Conservation (phyloP, 2,797 vertebrate species). For the Enteromius viviparus region DNA sequence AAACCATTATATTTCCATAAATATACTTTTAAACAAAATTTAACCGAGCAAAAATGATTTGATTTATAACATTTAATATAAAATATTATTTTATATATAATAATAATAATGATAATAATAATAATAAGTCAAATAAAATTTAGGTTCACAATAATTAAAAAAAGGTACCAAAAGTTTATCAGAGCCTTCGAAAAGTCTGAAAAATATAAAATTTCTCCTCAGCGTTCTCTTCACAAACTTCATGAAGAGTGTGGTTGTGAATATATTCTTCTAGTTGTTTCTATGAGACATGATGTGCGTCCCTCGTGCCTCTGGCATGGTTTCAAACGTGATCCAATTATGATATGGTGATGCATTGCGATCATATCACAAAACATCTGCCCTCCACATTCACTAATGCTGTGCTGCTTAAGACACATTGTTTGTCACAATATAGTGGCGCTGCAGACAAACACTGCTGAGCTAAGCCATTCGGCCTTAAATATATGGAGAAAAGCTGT, state of each 20-base stretch:
- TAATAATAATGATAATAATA: too few species aligned
- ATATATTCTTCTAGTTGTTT: neutral
- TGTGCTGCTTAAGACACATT: slow-evolving; percentile 3
- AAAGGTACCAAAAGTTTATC: neutral
- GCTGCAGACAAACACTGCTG: slow-evolving; percentile 17
- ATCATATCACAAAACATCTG: neutral
- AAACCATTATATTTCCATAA: too few species aligned
- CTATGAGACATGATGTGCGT: neutral
- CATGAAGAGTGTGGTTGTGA: neutral
- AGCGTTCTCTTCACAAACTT: neutral
- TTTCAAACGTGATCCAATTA: neutral
- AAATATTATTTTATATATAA: neutral
- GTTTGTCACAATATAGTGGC: neutral
- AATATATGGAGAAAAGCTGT: slow-evolving; percentile 25
- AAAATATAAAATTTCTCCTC: neutral
- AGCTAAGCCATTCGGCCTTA: neutral
- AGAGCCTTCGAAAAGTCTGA: neutral
- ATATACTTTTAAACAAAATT: too few species aligned
- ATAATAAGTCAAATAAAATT: too few species aligned
- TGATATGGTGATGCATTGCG: neutral
- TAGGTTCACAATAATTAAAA: neutral
- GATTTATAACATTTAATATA: neutral
- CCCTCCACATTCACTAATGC: neutral
- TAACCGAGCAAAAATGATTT: neutral
- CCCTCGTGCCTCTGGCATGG: neutral